phyloP scores from a whole-genome alignment of 2,888 invertebrate species.

The Agrotis ipsilon region DNA sequence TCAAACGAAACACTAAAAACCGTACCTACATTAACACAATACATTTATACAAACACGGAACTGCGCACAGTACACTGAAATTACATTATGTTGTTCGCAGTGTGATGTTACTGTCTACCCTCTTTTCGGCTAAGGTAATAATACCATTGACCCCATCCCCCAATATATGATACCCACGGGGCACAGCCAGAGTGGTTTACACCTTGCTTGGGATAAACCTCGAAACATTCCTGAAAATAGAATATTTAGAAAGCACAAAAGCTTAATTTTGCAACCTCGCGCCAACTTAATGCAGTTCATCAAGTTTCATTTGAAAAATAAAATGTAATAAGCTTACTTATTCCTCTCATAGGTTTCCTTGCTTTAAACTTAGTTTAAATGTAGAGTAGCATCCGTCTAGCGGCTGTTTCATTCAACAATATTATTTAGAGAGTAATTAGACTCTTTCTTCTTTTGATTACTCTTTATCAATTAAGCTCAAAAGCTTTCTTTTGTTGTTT shows the following conservation, averaged over 20 bases:
- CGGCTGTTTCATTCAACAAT: constrained; percentile 21
- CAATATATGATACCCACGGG: constrained; percentile 46
- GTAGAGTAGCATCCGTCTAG: constrained; percentile 17
- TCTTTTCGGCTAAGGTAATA: constrained; percentile 30
- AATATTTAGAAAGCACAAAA: constrained; percentile 32
- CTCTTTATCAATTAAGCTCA: constrained; percentile 7
- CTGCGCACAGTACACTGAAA: constrained; percentile 36
- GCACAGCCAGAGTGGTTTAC: constrained; percentile 43
- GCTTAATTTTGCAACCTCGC: constrained; percentile 25
- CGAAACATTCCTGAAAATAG: constrained; percentile 32
- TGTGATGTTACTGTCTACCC: constrained; percentile 40
- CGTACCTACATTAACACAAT: background rate
- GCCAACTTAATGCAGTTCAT: constrained; percentile 35
- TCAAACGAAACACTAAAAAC: background rate
- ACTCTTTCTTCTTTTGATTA: constrained; percentile 13
- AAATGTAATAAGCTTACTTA: constrained; percentile 50
- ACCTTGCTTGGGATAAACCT: constrained; percentile 26
- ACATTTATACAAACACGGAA: constrained; percentile 2
- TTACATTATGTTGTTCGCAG: constrained; percentile 34
- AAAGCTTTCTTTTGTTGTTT: background rate
- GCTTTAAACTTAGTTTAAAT: constrained; percentile 42
- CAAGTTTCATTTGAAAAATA: constrained; percentile 35
- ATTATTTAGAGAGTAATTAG: constrained; percentile 30
- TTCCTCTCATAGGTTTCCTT: constrained; percentile 44
- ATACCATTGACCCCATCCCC: constrained; percentile 42